phyloP scores from a whole-genome alignment of 1,140 invertebrate genomes.

The Drosophila tani region DNA sequence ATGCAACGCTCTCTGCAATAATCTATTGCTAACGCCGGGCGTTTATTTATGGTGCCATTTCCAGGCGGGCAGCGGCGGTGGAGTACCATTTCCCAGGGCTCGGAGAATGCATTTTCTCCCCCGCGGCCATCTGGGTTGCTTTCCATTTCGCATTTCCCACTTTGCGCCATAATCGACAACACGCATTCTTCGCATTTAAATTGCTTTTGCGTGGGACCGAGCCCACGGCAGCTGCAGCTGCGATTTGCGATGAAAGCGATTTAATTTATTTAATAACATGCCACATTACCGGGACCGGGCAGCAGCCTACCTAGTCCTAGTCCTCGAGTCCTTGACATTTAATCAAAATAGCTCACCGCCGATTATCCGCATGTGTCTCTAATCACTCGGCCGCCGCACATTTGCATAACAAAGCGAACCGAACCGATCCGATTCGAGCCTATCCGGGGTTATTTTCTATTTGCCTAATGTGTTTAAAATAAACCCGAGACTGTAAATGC shows the following conservation, averaged over 20 bases:
- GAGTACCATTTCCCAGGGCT: conserved; percentile 58
- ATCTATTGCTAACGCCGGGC: conserved; percentile 70
- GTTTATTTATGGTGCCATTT: conserved; percentile 76
- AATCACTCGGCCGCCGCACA: conserved; percentile 14
- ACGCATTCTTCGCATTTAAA: conserved; percentile 77
- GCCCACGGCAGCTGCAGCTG: conserved; percentile 28
- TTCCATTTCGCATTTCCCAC: conserved; percentile 9
- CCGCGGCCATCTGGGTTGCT: background rate
- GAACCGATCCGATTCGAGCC: conserved; percentile 8
- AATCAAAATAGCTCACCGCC: conserved; percentile 1
- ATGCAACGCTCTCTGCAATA: conserved; percentile 74
- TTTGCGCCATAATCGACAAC: conserved; percentile 49
- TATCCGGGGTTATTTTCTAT: conserved; percentile 28
- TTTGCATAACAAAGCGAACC: conserved; percentile 26
- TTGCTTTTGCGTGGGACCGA: conserved; percentile 76
- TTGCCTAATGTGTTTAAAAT: conserved; percentile 50
- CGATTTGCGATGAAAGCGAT: conserved; percentile 51
- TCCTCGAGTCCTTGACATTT: conserved; percentile 65
- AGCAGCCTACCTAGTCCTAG: conserved; percentile 26
- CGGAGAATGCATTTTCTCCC: conserved; percentile 41
- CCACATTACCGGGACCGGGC: conserved; percentile 49
- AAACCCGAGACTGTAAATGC: conserved; percentile 40
- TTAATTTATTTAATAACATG: conserved; percentile 79
- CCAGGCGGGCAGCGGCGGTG: conserved; percentile 27
- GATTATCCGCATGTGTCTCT: conserved; percentile 41